These are phyloP conservation scores for Hydrolagus colliei DNA, from an alignment of 2,797 vertebrate genomes.

Conservation along the genomic window DNA sequence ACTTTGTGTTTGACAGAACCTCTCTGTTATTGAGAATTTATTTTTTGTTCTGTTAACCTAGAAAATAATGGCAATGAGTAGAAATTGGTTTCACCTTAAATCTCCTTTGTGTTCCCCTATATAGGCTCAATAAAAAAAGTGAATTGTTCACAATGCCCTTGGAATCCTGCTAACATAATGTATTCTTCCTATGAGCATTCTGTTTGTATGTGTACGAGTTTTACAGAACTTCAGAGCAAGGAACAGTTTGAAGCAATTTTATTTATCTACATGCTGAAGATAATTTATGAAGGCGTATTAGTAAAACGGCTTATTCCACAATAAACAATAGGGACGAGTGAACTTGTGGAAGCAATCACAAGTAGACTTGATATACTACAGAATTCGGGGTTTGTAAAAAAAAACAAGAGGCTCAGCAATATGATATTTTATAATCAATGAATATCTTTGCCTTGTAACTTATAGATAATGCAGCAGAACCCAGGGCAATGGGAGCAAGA, in stretches of 20 bases:
- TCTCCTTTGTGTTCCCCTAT: not conserved
- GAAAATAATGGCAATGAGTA: conserved; percentile 60
- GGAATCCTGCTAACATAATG: not conserved
- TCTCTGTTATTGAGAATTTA: not conserved
- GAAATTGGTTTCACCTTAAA: conserved; percentile 48
- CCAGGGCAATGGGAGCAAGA: too few relatives aligned
- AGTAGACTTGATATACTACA: too few relatives aligned
- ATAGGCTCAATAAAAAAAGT: not conserved
- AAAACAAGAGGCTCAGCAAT: not conserved
- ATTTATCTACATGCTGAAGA: not conserved
- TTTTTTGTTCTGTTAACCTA: conserved; percentile 55
- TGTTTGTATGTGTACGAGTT: not conserved
- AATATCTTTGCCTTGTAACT: not conserved
- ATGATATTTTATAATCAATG: not conserved
- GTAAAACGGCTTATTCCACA: conserved; percentile 64
- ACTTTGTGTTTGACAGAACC: not conserved
- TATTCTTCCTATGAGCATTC: not conserved
- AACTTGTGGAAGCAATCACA: too few relatives aligned
- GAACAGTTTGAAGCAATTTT: not conserved
- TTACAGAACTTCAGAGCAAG: too few relatives aligned
- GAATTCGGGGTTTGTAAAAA: not conserved
- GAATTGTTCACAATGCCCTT: not conserved
- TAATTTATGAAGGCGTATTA: not conserved
- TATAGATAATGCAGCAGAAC: not conserved
- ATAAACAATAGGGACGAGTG: conserved; percentile 50